phyloP scores from a whole-genome alignment of 2,797 vertebrate genomes.

The Poecile montanus region DNA sequence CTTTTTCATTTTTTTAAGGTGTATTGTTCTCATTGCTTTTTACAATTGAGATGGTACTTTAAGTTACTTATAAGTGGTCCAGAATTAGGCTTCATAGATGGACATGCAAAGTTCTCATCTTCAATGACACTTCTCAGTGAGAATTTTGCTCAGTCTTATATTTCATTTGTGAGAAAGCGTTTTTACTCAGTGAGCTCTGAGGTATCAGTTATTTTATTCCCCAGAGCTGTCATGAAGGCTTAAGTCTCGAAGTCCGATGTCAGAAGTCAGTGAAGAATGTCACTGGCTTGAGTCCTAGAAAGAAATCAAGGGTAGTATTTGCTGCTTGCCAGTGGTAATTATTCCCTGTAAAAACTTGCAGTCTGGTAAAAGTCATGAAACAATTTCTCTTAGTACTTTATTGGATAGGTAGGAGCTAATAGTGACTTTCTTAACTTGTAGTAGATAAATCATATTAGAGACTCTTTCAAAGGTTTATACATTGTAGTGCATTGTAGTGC shows the following conservation, averaged over 20 bases:
- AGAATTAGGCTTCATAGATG: neutral
- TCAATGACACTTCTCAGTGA: neutral
- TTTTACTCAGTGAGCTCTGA: neutral
- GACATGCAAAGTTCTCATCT: neutral
- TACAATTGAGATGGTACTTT: neutral
- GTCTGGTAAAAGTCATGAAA: neutral
- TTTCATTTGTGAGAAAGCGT: neutral
- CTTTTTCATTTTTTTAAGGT: neutral
- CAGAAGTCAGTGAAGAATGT: neutral
- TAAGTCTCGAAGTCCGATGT: neutral
- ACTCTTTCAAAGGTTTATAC: neutral
- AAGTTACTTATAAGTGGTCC: neutral
- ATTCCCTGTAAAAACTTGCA: neutral
- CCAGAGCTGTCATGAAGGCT: neutral
- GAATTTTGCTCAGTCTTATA: neutral
- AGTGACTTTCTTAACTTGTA: neutral
- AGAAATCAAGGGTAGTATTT: neutral
- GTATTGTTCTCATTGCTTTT: neutral
- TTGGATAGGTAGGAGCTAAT: neutral
- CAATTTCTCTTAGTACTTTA: neutral
- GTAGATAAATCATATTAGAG: neutral
- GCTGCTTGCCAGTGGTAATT: neutral
- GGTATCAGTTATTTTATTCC: neutral
- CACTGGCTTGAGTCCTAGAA: neutral
- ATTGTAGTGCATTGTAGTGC: neutral